These are phyloP conservation scores for Lycodopsis pacificus DNA, from an alignment of 2,797 vertebrate species.

Conservation along the genomic window DNA sequence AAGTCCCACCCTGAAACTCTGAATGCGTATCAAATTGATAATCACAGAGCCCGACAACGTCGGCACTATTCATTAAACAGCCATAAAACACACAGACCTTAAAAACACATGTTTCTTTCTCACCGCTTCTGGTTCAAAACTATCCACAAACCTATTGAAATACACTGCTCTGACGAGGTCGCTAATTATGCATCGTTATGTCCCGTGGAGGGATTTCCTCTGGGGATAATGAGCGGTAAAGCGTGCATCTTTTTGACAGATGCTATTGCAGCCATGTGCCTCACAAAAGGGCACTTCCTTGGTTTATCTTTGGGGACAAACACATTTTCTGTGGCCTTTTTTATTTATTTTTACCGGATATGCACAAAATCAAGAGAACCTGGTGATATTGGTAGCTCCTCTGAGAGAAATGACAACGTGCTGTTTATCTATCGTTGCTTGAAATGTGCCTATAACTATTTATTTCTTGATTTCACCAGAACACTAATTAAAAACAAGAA, in stretches of 20 bases:
- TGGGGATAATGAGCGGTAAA: background rate
- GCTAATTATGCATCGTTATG: background rate
- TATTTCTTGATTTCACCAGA: conserved; percentile 6
- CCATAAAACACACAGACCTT: background rate
- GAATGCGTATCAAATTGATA: background rate
- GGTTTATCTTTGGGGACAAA: background rate
- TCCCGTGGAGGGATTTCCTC: background rate
- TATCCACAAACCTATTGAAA: background rate
- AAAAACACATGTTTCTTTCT: background rate
- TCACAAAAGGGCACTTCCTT: background rate
- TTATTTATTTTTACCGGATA: too few species aligned
- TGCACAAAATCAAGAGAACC: background rate
- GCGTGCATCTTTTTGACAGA: background rate
- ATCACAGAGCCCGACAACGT: background rate
- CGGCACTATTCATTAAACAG: background rate
- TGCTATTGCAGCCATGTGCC: background rate
- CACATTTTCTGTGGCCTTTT: background rate
- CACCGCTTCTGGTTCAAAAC: background rate
- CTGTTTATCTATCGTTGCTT: background rate
- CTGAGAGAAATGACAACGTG: background rate
- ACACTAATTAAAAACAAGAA: conserved; percentile 12
- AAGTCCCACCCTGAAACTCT: background rate
- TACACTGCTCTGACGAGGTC: background rate
- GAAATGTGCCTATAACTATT: background rate
- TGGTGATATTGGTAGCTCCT: background rate